phyloP scores from a whole-genome alignment of 1,140 invertebrate genomes.

The Sesamia nonagrioides region DNA sequence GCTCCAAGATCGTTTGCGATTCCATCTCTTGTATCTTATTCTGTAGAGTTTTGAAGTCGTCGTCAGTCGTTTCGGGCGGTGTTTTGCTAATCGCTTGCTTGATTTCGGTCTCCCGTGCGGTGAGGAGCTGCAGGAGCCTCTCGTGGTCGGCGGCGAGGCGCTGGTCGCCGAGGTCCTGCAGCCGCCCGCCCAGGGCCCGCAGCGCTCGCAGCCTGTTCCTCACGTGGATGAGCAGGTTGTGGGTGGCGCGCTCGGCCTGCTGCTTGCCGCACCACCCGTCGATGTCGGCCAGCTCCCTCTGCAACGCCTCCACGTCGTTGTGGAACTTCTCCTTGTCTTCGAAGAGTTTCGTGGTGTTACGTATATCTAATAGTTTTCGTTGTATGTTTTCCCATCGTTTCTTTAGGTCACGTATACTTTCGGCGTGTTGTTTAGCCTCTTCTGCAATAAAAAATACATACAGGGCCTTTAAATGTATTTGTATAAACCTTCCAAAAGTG shows the following conservation, averaged over 20 bases:
- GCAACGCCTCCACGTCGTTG: conserved; percentile 65
- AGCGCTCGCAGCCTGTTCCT: conserved; percentile 29
- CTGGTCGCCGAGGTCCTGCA: conserved; percentile 90
- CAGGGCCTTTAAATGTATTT: background rate
- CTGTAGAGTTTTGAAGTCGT: conserved; percentile 67
- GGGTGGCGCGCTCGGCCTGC: conserved; percentile 43
- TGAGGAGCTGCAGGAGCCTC: conserved; percentile 50
- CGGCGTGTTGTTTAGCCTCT: conserved; percentile 72
- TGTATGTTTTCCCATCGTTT: conserved; percentile 74
- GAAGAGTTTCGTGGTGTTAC: conserved; percentile 76
- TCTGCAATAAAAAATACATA: conserved; percentile 64
- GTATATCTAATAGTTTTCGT: conserved; percentile 67
- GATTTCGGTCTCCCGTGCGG: conserved; percentile 64
- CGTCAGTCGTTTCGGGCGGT: conserved; percentile 56
- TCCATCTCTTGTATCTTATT: conserved; percentile 74
- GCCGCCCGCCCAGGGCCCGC: conserved; percentile 89
- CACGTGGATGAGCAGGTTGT: conserved; percentile 55
- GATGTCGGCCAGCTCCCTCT: conserved; percentile 71
- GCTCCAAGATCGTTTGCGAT: conserved; percentile 75
- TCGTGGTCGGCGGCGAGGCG: conserved; percentile 72
- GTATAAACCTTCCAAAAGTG: too few relatives aligned
- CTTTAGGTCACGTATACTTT: conserved; percentile 72
- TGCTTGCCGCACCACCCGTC: conserved; percentile 1
- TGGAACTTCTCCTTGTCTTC: conserved; percentile 78
- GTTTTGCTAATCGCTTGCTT: conserved; percentile 65